Evolutionary conservation across 30 jellyfish, hydroid and myxozoan species (phyloP).

Genomic region (Rhopilema esculentum): DNA sequence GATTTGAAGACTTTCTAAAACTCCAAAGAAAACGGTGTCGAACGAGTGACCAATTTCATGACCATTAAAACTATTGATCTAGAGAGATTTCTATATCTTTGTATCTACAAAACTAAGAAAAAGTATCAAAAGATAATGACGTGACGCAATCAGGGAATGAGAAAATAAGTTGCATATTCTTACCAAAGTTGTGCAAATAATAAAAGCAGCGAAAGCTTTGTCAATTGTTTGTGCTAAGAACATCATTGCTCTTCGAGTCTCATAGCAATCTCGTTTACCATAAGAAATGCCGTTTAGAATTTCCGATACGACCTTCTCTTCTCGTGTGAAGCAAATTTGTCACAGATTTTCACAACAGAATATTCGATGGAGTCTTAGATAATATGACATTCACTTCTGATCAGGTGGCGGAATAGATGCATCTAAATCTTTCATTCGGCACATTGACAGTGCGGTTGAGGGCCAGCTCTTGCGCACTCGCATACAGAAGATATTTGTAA

Average conservation of each 20-base stretch:
- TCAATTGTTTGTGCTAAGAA: conserved; percentile 2
- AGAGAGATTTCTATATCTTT: no score
- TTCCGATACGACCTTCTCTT: not conserved
- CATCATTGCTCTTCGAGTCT: not conserved
- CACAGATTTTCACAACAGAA: not conserved
- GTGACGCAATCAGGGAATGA: not conserved
- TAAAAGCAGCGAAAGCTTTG: conserved; percentile 49
- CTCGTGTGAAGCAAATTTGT: not conserved
- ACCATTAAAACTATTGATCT: no score
- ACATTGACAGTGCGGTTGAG: not conserved
- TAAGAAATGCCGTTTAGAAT: not conserved
- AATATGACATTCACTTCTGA: not conserved
- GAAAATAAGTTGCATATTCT: not conserved
- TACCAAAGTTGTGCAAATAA: conserved; percentile 26
- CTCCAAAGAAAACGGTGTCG: no score
- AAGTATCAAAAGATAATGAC: not conserved
- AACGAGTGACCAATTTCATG: no score
- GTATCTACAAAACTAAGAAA: no score
- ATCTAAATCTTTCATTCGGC: not conserved
- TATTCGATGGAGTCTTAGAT: not conserved
- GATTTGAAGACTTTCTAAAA: no score
- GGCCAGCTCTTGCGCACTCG: not conserved
- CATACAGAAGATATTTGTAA: not conserved
- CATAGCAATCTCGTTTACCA: not conserved
- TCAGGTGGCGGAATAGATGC: not conserved